phyloP scores from a whole-genome alignment of 2,888 invertebrate genomes.

The Rhogogaster chlorosoma region DNA sequence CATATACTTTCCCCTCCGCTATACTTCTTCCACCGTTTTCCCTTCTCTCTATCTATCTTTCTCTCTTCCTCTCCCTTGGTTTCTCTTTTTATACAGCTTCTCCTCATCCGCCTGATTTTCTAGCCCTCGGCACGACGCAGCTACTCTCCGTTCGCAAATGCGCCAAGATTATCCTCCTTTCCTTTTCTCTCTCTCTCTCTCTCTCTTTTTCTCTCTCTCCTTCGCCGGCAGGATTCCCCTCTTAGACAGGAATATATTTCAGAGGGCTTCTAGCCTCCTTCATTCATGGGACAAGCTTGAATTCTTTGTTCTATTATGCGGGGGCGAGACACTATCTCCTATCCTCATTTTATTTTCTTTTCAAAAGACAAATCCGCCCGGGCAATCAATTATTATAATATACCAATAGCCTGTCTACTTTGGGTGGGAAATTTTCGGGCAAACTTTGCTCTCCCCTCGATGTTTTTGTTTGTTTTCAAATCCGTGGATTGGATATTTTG shows the following conservation, averaged over 20 bases:
- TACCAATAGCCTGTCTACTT: neutral
- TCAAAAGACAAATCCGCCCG: neutral
- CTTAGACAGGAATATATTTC: conserved; percentile 24
- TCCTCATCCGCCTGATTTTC: conserved; percentile 13
- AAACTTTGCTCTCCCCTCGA: neutral
- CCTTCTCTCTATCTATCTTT: conserved; percentile 6
- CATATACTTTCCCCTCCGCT: conserved; percentile 43
- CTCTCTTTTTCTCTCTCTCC: conserved; percentile 30
- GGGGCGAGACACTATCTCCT: neutral
- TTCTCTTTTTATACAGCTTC: neutral
- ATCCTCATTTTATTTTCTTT: neutral
- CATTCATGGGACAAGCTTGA: conserved; percentile 34
- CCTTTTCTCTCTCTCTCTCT: conserved; percentile 1
- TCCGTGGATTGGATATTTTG: neutral
- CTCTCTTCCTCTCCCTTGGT: neutral
- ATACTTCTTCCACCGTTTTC: conserved; percentile 44
- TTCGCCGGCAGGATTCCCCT: neutral
- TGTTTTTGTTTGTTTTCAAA: neutral
- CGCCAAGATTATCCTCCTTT: conserved; percentile 49
- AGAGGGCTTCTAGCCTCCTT: conserved; percentile 17
- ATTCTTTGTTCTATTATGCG: conserved; percentile 28
- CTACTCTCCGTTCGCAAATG: conserved; percentile 43
- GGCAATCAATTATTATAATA: conserved; percentile 8
- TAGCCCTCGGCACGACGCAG: neutral
- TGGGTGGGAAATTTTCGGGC: neutral